Percentiles rank a stretch among this genome's conserved stretches.
Conservation (phyloP, 2,888 invertebrate species). For the Aporophyla lueneburgensis region DNA sequence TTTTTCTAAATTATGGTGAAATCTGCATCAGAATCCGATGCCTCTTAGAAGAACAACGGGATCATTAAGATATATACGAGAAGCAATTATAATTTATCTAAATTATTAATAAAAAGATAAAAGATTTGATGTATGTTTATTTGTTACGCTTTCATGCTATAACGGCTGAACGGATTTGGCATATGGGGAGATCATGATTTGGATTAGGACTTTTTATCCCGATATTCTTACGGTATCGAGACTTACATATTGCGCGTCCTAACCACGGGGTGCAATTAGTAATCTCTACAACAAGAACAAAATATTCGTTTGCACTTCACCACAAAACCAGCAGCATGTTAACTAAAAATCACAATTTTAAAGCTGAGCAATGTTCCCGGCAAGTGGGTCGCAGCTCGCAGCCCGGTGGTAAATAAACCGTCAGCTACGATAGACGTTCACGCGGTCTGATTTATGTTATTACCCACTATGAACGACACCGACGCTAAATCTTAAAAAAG, state of each 20-base stretch:
- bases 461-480: slow-evolving; percentile 74
- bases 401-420: slow-evolving; percentile 72
- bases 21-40: too few relatives aligned
- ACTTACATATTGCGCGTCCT: too few relatives aligned
- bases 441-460: slow-evolving; percentile 78
- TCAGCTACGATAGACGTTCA: slow-evolving; percentile 73
- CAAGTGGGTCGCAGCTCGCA: slow-evolving; percentile 64
- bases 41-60: neutral
- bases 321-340: slow-evolving; percentile 5
- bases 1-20: neutral
- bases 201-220: too few relatives aligned
- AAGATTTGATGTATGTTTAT: too few relatives aligned
- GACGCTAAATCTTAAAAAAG: slow-evolving; percentile 70
- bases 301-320: neutral
- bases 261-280: neutral
- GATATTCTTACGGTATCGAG: too few relatives aligned
- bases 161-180: too few relatives aligned
- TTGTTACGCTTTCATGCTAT: too few relatives aligned
- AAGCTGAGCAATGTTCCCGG: slow-evolving; percentile 61
- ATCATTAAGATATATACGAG: neutral
- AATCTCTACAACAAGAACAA: neutral
- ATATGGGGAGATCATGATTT: too few relatives aligned
- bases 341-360: slow-evolving; percentile 51
- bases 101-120: too few relatives aligned
- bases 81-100: neutral